phyloP scores from a whole-genome alignment of 2,888 invertebrate species.

The Helobdella robusta region DNA sequence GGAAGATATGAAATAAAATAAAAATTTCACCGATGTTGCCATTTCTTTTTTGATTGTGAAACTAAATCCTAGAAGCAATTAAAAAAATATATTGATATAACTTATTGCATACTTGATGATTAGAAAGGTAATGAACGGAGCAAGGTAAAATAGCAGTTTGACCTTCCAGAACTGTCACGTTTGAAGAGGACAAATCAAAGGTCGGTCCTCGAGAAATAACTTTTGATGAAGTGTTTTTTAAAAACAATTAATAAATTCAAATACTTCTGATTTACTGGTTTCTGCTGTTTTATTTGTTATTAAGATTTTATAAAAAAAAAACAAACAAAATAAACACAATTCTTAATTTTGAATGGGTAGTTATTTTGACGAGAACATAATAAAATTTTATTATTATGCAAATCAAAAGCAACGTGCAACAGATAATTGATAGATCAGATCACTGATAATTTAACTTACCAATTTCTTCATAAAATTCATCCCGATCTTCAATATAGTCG shows the following conservation, averaged over 20 bases:
- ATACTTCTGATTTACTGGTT: neutral
- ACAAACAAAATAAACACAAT: neutral
- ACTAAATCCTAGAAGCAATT: too few relatives aligned
- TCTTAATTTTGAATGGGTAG: neutral
- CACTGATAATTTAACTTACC: slow-evolving; percentile 3
- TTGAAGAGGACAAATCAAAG: slow-evolving; percentile 6
- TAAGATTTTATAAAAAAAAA: too few relatives aligned
- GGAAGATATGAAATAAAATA: too few relatives aligned
- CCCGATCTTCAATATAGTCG: slow-evolving; percentile 25
- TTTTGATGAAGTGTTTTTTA: neutral
- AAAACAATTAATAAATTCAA: neutral
- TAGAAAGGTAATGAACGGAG: slow-evolving; percentile 16
- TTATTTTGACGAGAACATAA: neutral
- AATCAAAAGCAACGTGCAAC: neutral
- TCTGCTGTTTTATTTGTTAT: too few relatives aligned
- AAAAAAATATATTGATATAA: too few relatives aligned
- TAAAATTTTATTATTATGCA: neutral
- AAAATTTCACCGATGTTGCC: too few relatives aligned
- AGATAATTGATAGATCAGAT: too few relatives aligned
- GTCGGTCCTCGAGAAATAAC: slow-evolving; percentile 12
- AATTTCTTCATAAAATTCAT: slow-evolving; percentile 26
- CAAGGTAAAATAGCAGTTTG: slow-evolving; percentile 7
- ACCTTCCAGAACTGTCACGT: slow-evolving; percentile 14
- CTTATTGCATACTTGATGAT: neutral
- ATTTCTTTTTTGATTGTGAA: too few relatives aligned